Evolutionary conservation across 2,888 invertebrate genomes (phyloP).

Genomic region (Tachina fera): DNA sequence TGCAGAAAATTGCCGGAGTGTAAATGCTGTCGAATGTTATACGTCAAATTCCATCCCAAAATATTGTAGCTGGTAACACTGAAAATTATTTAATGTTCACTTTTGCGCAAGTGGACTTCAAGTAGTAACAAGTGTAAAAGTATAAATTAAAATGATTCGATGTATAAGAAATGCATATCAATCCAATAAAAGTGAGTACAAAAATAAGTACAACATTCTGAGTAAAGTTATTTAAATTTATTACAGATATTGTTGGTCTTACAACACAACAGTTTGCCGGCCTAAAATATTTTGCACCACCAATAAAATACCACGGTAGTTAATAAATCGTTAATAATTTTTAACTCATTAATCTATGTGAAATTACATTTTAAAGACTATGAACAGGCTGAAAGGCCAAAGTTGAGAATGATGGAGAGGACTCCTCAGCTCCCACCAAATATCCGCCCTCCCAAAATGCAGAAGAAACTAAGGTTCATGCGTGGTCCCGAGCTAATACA

Average conservation of each 20-base stretch:
- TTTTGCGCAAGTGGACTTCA: too few relatives aligned
- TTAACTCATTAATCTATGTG: background rate
- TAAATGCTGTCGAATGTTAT: too few relatives aligned
- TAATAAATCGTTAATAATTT: slow-evolving; percentile 74
- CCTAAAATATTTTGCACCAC: slow-evolving; percentile 88
- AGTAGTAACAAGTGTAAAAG: too few relatives aligned
- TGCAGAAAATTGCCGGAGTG: too few relatives aligned
- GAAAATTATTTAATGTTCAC: too few relatives aligned
- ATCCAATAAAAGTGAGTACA: slow-evolving; percentile 23
- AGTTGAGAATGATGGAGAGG: slow-evolving; percentile 88
- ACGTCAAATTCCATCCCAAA: too few relatives aligned
- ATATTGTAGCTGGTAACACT: too few relatives aligned
- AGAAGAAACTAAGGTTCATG: slow-evolving; percentile 92
- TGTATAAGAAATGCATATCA: background rate
- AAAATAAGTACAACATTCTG: background rate
- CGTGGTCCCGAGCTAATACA: slow-evolving; percentile 95
- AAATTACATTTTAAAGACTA: slow-evolving; percentile 84
- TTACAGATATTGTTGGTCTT: slow-evolving; percentile 7
- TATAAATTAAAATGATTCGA: slow-evolving; percentile 1
- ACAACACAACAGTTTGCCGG: slow-evolving; percentile 83
- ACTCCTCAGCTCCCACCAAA: slow-evolving; percentile 88
- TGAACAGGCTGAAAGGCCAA: slow-evolving; percentile 88
- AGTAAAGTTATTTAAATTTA: background rate
- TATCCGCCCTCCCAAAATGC: slow-evolving; percentile 91
- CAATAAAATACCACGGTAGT: slow-evolving; percentile 87